These are phyloP conservation scores for Mesochorus sp. DNA, from an alignment of 2,888 invertebrate species.

Conservation along the genomic window DNA sequence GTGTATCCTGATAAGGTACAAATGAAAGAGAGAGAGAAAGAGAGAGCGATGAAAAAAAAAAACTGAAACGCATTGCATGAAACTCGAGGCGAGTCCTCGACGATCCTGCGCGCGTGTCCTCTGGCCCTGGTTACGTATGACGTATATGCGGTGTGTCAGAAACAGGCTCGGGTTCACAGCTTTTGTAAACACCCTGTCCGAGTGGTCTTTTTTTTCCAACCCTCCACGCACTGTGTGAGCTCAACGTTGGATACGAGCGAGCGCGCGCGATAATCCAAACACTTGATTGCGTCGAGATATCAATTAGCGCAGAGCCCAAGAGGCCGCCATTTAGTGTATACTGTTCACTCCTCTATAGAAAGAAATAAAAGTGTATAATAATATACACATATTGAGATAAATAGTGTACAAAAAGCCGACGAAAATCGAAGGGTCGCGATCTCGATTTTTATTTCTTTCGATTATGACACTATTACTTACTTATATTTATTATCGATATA, in stretches of 20 bases:
- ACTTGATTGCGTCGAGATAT: conserved; percentile 80
- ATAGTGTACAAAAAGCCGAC: background rate
- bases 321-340: conserved; percentile 63
- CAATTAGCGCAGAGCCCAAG: conserved; percentile 75
- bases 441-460: background rate
- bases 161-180: conserved; percentile 77
- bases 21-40: conserved; percentile 29
- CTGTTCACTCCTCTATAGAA: conserved; percentile 1
- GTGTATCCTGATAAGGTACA: background rate
- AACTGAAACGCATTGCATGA: conserved; percentile 59
- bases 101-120: conserved; percentile 59
- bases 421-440: conserved; percentile 31
- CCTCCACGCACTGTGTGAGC: conserved; percentile 28
- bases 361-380: conserved; percentile 39
- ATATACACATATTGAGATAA: background rate
- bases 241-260: conserved; percentile 47
- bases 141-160: conserved; percentile 71
- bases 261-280: conserved; percentile 77
- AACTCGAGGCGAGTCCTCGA: conserved; percentile 56
- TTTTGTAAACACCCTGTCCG: conserved; percentile 74
- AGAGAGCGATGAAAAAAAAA: conserved; percentile 46
- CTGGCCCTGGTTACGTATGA: conserved; percentile 9
- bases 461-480: background rate
- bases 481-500: background rate
- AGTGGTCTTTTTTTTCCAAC: conserved; percentile 55